A percentile compares a stretch with the other conserved stretches of the same genome.
Conservation (phyloP, 2,888 invertebrate species). For the Micropterix aruncella region DNA sequence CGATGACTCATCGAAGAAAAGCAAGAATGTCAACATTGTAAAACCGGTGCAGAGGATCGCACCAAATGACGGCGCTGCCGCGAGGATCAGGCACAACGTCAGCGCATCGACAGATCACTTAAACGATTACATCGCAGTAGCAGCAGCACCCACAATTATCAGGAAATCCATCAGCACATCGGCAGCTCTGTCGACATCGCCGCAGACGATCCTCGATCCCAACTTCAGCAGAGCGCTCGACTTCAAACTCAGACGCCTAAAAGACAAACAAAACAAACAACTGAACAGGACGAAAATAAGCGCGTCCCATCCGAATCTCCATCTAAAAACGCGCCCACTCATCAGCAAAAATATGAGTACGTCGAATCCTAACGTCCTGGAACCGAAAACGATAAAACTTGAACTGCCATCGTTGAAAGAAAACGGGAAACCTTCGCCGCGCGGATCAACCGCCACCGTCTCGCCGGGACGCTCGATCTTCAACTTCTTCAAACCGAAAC, state of each 20-base stretch:
- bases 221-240: conserved; percentile 59
- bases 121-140: conserved; percentile 2
- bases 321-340: conserved; percentile 12
- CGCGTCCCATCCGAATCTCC: conserved; percentile 47
- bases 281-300: conserved; percentile 22
- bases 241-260: conserved; percentile 52
- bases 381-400: conserved; percentile 8
- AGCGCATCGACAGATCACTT: conserved; percentile 3
- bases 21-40: conserved; percentile 16
- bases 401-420: conserved; percentile 4
- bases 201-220: conserved; percentile 25
- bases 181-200: conserved; percentile 12
- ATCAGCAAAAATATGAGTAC: conserved; percentile 17
- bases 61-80: neutral
- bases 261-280: conserved; percentile 39
- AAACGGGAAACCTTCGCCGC: neutral
- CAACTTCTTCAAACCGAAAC: neutral
- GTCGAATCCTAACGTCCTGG: conserved; percentile 21
- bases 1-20: too few relatives aligned
- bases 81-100: conserved; percentile 6
- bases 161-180: conserved; percentile 1
- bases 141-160: conserved; percentile 6
- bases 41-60: conserved; percentile 21
- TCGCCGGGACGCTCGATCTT: neutral
- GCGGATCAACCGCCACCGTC: neutral